Conservation (phyloP, 1,140 invertebrate genomes). For the Neodiprion fabricii region DNA sequence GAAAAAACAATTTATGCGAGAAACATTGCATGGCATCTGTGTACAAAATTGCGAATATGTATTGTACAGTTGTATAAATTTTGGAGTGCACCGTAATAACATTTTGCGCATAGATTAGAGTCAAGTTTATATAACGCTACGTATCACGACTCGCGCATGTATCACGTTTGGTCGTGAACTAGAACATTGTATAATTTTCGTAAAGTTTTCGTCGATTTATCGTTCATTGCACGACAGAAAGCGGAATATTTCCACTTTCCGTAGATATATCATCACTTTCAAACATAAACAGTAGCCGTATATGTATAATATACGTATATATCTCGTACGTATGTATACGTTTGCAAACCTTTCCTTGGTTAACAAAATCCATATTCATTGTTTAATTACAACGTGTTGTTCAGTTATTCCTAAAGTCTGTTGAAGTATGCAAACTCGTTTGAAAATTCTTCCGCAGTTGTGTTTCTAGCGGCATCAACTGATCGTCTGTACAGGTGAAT, state of each 20-base stretch:
- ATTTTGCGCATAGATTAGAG: neutral
- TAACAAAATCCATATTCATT: slow-evolving; percentile 9
- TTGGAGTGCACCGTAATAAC: too few species aligned
- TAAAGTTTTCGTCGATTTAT: neutral
- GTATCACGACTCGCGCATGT: neutral
- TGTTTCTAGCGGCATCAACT: neutral
- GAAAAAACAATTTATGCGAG: too few species aligned
- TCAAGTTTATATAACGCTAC: neutral
- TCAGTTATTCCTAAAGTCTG: too few species aligned
- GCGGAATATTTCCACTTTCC: neutral
- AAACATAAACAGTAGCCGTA: neutral
- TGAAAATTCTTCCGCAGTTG: neutral
- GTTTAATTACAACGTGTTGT: neutral
- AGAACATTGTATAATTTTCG: neutral
- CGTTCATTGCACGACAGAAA: neutral
- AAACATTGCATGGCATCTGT: too few species aligned
- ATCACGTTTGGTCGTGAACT: neutral
- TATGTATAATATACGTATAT: neutral
- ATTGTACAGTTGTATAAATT: too few species aligned
- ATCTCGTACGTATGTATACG: neutral
- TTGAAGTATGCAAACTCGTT: neutral
- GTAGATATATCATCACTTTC: neutral
- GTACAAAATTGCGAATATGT: too few species aligned
- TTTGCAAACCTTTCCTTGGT: neutral
- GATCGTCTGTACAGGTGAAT: neutral